Evolutionary conservation across 2,797 vertebrate genomes (phyloP).

Genomic region (Bovichtus variegatus): DNA sequence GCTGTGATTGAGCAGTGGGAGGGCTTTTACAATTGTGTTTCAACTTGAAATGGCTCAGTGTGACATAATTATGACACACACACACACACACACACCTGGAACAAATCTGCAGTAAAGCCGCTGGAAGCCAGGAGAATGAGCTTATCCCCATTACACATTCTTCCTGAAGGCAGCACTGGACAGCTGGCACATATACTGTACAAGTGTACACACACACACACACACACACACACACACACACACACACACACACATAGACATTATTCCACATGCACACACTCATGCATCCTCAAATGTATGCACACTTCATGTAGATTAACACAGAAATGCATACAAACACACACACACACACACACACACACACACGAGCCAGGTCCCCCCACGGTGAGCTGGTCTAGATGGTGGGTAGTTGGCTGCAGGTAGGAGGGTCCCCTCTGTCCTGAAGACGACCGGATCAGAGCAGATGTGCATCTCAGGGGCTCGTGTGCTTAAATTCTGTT

Average conservation of each 20-base stretch:
- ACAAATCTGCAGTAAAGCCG: constrained; percentile 68
- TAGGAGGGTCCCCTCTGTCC: constrained; percentile 48
- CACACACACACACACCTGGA: constrained; percentile 70
- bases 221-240: constrained; percentile 12
- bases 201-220: constrained; percentile 27
- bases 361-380: constrained; percentile 8
- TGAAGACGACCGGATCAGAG: constrained; percentile 58
- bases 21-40: constrained; percentile 63
- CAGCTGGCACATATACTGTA: constrained; percentile 72
- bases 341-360: background rate
- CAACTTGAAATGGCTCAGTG: constrained; percentile 63
- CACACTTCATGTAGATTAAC: constrained; percentile 42
- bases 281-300: constrained; percentile 36
- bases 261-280: constrained; percentile 29
- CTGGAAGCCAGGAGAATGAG: constrained; percentile 71
- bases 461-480: constrained; percentile 74
- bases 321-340: background rate
- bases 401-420: constrained; percentile 42
- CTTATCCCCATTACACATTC: constrained; percentile 79
- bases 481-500: constrained; percentile 78
- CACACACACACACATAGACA: constrained; percentile 12
- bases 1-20: constrained; percentile 55
- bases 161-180: constrained; percentile 73
- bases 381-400: constrained; percentile 43
- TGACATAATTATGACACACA: constrained; percentile 66